Evolutionary conservation across 2,797 vertebrate species (phyloP).

Genomic region (Sebastes trivittatus): DNA sequence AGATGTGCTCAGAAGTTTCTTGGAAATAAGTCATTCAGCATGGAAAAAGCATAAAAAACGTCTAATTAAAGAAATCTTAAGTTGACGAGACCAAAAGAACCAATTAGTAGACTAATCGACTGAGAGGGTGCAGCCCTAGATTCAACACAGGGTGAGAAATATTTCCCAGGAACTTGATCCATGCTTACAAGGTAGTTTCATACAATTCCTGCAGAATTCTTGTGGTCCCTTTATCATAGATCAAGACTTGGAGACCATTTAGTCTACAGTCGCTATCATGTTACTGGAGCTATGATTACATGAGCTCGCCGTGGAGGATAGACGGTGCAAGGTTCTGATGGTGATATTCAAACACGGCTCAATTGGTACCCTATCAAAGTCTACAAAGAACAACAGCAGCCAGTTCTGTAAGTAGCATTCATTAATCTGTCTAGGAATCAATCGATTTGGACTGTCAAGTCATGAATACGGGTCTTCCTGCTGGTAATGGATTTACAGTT

Average conservation of each 20-base stretch:
- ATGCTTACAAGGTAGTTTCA: neutral
- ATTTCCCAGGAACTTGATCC: neutral
- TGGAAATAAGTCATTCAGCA: too few species aligned
- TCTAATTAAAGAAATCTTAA: too few species aligned
- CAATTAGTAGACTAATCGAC: too few species aligned
- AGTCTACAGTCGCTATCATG: neutral
- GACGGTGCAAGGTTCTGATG: neutral
- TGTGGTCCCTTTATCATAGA: neutral
- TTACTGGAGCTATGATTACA: neutral
- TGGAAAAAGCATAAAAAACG: too few species aligned
- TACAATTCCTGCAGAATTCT: neutral
- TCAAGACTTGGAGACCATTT: neutral
- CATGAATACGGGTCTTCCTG: neutral
- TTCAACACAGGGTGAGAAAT: neutral
- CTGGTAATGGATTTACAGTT: neutral
- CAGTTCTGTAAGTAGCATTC: neutral
- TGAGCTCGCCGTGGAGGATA: neutral
- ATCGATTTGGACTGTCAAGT: neutral
- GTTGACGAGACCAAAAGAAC: too few species aligned
- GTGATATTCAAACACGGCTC: neutral
- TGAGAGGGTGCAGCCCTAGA: neutral
- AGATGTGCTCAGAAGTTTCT: too few species aligned
- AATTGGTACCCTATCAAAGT: neutral
- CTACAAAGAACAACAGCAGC: neutral
- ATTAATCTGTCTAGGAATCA: neutral